Base-by-base conservation (phyloP, 2,113 vertebrate genomes). In the Capra hircus region DNA sequence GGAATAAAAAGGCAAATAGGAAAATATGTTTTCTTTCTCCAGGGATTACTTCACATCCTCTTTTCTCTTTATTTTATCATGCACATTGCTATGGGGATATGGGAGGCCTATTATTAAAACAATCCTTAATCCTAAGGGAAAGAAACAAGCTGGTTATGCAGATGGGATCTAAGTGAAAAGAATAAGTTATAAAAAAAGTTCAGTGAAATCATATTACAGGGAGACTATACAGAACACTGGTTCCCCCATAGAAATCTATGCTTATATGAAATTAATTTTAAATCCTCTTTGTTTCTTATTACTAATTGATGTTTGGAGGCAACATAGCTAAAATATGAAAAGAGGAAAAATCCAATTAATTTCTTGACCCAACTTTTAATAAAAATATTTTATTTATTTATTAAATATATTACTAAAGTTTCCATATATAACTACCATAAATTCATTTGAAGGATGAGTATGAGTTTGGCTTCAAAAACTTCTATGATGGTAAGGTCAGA, bases 61-160 rank as follows among this genome's bases (percentile, higher is more conserved):
- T 98, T 98, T 98, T 83, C 53, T 98, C 62, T 97, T 96, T 98
- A 93, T 98, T 98, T 98, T 97, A 97, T 97, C 90, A 97, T 98
- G 94, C 88, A 95, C 94, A 95, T 97, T 98, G 97, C 96, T 98
- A 17, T 90, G 87, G 74, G 97, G 96, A 91, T 97, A 88, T 98
- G 95, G 95, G 82, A 98, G 82, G 80, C 59, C 93, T 98, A 95
- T 98, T 99, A 99, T 98, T 98, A 98, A 99, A 98, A 97, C 90
- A 98, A 95, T 87, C 96, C 93, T 96, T 96, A 98, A 96, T 98
- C 98, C 98, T 98, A 92, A 97, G 97, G 98, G 98, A 98, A 98
- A 94, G 94, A 97, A 97, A 97, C 97, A 99, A 98, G 96, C 98
- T 99, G 99, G 93, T 96, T 96, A 95, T 97, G 52, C 98, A 99